phyloP scores from a whole-genome alignment of 2,888 invertebrate species.

The Empis livida region DNA sequence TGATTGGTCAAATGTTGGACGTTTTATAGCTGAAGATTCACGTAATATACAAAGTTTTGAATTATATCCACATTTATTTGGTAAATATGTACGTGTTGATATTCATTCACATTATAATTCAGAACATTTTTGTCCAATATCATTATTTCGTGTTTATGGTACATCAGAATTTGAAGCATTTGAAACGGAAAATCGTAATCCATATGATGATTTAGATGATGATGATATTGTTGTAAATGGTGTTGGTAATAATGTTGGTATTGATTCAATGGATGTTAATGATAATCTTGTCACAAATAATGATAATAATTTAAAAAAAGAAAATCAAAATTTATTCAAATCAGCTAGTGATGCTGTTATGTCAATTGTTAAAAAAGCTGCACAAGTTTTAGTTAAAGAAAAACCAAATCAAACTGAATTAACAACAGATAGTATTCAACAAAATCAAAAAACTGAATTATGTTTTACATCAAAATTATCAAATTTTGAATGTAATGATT shows the following conservation, averaged over 20 bases:
- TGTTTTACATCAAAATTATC: conserved; percentile 60
- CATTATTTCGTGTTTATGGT: conserved; percentile 87
- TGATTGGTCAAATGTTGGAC: conserved; percentile 83
- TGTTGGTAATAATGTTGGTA: not conserved
- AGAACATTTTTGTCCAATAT: conserved; percentile 96
- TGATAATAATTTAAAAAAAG: conserved; percentile 37
- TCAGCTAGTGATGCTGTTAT: conserved; percentile 84
- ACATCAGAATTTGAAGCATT: conserved; percentile 85
- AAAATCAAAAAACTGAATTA: conserved; percentile 18
- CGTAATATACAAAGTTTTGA: conserved; percentile 77
- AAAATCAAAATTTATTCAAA: conserved; percentile 62
- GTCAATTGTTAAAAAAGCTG: conserved; percentile 84
- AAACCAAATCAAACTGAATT: conserved; percentile 46
- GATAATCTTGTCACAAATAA: not conserved
- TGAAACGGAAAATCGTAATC: conserved; percentile 64
- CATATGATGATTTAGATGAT: conserved; percentile 52
- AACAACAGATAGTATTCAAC: conserved; percentile 13
- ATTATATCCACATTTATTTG: conserved; percentile 66
- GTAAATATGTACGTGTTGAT: conserved; percentile 83
- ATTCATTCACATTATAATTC: conserved; percentile 88
- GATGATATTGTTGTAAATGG: conserved; percentile 52
- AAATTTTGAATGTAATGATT: conserved; percentile 60
- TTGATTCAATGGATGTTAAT: too few species aligned
- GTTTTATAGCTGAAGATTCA: conserved; percentile 77
- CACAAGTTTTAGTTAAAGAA: conserved; percentile 67